Base-by-base conservation (phyloP, 1,140 invertebrate species). In the Eciton burchellii region DNA sequence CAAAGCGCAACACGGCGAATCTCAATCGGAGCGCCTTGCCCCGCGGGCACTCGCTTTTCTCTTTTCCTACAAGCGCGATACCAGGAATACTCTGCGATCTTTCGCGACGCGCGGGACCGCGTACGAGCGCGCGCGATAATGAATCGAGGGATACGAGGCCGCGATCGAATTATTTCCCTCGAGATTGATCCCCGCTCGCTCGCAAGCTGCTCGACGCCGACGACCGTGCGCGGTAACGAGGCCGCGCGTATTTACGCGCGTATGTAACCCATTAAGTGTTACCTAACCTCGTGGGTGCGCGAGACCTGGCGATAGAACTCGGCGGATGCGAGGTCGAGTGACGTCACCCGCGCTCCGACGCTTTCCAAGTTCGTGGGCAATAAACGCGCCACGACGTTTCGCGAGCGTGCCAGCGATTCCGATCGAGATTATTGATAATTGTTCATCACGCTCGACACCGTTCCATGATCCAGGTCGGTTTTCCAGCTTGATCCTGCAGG, bases 341-440 rank as follows among this genome's bases (percentile, higher is more conserved):
- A 88, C 72, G 85, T 88, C 85, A 82, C 35, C n/a, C 71, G 73
- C n/a, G n/a, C n/a, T 86, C 86, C 81, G 84, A 87, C 77, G 85
- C 83, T 87, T 72, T 82, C 82, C 85, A 87, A 87, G 85, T 87
- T 87, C 85, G 85, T 86, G 85, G 84, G 63, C 85, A 87, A 79
- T 3, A 21, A 41, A 35, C 24, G 12, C 54, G 70, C 35, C 12
- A 12, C n/a, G 49, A 54, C 11, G 52, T 16, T 9, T 35, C 14
- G 9, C 49, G 29, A 29, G 26, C n/a, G n/a, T n/a, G n/a, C n/a
- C n/a, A n/a, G n/a, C n/a, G n/a, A n/a, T n/a, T n/a, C n/a, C n/a
- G n/a, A n/a, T n/a, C n/a, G n/a, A n/a, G n/a, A n/a, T n/a, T n/a
- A n/a, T n/a, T n/a, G n/a, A n/a, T n/a, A n/a, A n/a, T n/a, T n/a